Base-by-base conservation (phyloP, 2,888 invertebrate species). In the Phaonia tiefii region DNA sequence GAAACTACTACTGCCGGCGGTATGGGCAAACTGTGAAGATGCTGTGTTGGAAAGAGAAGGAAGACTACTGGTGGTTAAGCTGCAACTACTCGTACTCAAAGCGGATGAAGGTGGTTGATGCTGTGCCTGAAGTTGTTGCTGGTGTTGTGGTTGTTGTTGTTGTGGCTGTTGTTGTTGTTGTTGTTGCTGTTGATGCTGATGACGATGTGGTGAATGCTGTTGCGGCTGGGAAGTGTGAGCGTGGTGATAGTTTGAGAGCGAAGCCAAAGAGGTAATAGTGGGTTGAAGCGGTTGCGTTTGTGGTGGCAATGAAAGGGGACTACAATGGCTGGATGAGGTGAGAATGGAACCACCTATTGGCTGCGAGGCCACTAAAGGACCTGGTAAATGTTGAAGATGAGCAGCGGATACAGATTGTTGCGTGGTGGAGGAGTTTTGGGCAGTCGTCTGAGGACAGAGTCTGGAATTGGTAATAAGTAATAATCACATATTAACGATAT, bases 241-340 rank as follows among this genome's bases (percentile, higher is more conserved):
- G 11, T 78, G 22, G 46, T 80, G 76, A 72, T 81, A 78, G 54
- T 77, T 78, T 20, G 80, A 80, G 22, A 85, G 78, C 66, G 88
- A 84, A 56, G 86, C 84, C 75, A 88, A 75, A 20, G 87, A 83
- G 39, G 88, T 86, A 51, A 89, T 86, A 13, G 88, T 89, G 7
- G 89, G 87, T 83, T 89, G 90, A 77, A 89, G 79, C 60, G 88
- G 89, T 75, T 89, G 89, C 10, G 89, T 86, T 81, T 88, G 88
- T 44, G 89, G 89, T 80, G 89, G 89, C 85, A 90, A 76, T 37
- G 87, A 86, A 73, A 90, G 80, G 2, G 90, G 88, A 82, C 88
- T 90, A 82, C 89, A 90, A 83, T 87, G 90, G 76, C 88, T 88
- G 13, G 85, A 83, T 79, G 72, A 83, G 92, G 22, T 95, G 95